Evolutionary conservation across 2,888 invertebrate genomes (phyloP).

Genomic region (Phanerotoma sp.): DNA sequence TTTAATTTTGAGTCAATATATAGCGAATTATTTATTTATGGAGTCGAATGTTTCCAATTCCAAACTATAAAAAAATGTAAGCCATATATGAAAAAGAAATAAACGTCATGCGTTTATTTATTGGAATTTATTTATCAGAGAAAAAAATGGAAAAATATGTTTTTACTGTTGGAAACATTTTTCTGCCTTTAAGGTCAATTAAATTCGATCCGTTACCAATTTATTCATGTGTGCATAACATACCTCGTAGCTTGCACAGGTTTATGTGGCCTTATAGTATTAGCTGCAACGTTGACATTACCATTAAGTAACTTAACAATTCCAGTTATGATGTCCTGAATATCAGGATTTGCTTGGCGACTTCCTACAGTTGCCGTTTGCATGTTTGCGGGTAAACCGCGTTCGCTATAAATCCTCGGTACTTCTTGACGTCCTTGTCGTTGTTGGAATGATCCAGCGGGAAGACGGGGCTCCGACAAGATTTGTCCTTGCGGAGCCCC

Average conservation of each 20-base stretch:
- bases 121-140: background rate
- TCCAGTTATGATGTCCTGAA: slow-evolving; percentile 88
- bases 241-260: slow-evolving; percentile 61
- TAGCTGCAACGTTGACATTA: slow-evolving; percentile 82
- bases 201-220: background rate
- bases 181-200: background rate
- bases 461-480: slow-evolving; percentile 69
- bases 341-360: slow-evolving; percentile 71
- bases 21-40: too few relatives aligned
- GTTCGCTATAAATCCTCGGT: slow-evolving; percentile 52
- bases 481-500: slow-evolving; percentile 74
- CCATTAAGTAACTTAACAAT: slow-evolving; percentile 86
- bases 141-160: background rate
- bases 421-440: slow-evolving; percentile 49
- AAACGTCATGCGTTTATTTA: too few relatives aligned
- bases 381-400: slow-evolving; percentile 43
- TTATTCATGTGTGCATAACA: background rate
- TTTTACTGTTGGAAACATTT: background rate
- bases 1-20: too few relatives aligned
- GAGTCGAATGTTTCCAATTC: too few relatives aligned
- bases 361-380: slow-evolving; percentile 38
- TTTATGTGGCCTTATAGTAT: slow-evolving; percentile 68
- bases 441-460: slow-evolving; percentile 52
- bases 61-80: too few relatives aligned
- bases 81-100: too few relatives aligned